These are phyloP conservation scores for Diploscapter pachys DNA, from an alignment of 1,140 invertebrate genomes.

Conservation along the genomic window DNA sequence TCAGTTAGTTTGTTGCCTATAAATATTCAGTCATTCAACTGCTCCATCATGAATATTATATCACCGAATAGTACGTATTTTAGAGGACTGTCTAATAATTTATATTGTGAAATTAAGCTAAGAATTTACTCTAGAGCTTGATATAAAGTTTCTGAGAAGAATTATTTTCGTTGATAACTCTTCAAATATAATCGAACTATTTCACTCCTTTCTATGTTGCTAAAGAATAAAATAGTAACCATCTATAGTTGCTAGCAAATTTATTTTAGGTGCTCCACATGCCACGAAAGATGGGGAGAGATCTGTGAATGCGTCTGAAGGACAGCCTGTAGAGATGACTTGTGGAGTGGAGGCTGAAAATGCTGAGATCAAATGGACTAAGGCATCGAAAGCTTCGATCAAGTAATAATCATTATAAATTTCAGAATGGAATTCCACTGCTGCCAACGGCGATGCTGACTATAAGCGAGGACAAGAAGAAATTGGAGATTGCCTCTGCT, in stretches of 20 bases:
- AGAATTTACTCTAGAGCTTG: too few relatives aligned
- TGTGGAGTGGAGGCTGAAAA: constrained; percentile 44
- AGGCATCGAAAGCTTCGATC: constrained; percentile 24
- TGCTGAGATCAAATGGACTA: constrained; percentile 42
- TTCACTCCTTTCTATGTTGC: background rate
- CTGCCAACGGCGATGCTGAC: constrained; percentile 10
- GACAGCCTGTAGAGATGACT: constrained; percentile 39
- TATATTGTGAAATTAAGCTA: too few relatives aligned
- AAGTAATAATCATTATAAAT: background rate
- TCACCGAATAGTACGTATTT: background rate
- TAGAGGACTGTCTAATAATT: too few relatives aligned
- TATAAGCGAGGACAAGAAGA: constrained; percentile 10
- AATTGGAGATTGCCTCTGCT: constrained; percentile 55
- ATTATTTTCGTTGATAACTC: too few relatives aligned
- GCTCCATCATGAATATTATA: background rate
- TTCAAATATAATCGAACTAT: too few relatives aligned
- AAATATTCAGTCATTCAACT: background rate
- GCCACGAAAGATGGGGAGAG: constrained; percentile 38
- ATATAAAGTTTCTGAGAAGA: too few relatives aligned
- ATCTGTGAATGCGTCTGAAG: constrained; percentile 46
- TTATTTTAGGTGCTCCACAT: constrained; percentile 36
- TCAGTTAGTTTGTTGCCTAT: constrained; percentile 9
- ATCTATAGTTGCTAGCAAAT: too few relatives aligned
- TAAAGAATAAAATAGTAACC: constrained; percentile 3
- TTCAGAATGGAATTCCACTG: constrained; percentile 27